Evolutionary conservation across 2,797 vertebrate genomes (phyloP).

Genomic region (Tinamus major): DNA sequence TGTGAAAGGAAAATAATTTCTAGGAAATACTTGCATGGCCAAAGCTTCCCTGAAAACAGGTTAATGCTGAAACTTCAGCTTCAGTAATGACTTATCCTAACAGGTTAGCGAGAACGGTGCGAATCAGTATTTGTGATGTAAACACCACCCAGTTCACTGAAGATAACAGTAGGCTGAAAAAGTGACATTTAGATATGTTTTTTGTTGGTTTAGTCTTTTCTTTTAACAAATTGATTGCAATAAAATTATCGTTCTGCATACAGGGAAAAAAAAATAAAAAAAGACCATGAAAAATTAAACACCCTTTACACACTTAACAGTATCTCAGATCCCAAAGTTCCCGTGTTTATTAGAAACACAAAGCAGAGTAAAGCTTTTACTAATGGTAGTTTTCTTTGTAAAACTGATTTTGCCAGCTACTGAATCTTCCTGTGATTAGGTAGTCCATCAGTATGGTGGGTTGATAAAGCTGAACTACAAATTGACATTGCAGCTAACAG

Average conservation of each 20-base stretch:
- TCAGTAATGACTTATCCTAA: neutral
- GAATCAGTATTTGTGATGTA: neutral
- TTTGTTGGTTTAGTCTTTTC: neutral
- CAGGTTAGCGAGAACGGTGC: neutral
- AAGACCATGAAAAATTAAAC: neutral
- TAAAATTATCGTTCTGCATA: neutral
- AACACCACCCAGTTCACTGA: neutral
- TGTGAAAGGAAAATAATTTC: neutral
- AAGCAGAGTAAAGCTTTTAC: neutral
- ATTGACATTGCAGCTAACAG: neutral
- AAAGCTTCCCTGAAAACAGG: neutral
- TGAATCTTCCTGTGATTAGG: neutral
- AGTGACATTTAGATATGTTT: neutral
- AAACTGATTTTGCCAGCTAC: neutral
- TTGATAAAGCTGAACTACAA: constrained; percentile 15
- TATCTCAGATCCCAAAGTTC: neutral
- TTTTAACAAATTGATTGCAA: neutral
- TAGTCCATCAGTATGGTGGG: neutral
- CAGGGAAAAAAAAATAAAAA: neutral
- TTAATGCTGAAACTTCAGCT: neutral
- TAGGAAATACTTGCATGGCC: neutral
- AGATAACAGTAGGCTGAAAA: neutral
- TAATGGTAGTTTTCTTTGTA: neutral
- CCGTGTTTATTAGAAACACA: neutral
- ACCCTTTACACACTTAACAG: neutral